Evolutionary conservation across 1,140 invertebrate genomes (phyloP), one percentile per base, ranked within the genome.

Genomic region (Paracyclopina nana): DNA sequence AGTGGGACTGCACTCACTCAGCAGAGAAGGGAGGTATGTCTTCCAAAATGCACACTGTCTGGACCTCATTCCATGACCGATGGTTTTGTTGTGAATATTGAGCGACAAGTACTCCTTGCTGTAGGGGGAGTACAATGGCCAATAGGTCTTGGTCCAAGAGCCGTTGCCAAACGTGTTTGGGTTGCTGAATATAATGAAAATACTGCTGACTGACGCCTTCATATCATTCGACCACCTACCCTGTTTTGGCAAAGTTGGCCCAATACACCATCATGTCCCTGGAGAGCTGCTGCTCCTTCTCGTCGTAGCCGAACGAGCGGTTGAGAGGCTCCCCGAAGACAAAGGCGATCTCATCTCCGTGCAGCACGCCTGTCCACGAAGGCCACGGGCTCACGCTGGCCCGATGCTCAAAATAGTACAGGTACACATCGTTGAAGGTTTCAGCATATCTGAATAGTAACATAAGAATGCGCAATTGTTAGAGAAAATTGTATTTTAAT

Each of bases 11-110:
- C 20, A 38, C 34, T 38, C 9, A 38, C 34, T 20, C 34, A 68
- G 57, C 14, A 74, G 62, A 46, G 86, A 79, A 48, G 90, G 88
- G 62, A 94, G 70, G 63, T 91, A 90, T 60, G 85, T 79, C 63
- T 90, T 84, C 88, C 90, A 95, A 67, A 95, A 95, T 46, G 85
- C 83, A 69, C 90, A 95, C 63, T 92, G 76, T 64, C 83, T 85
- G 52, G 83, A 73, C 53, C 86, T 71, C 5, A 82, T 78, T 14
- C 86, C 90, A 48, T 76, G 72, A 6, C 85, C 85, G 14, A 82
- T 76, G 12, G 74, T 70, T 26, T 76, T 79, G 8, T 72, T 75
- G 63, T 88, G 84, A 1, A 79, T 72, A 54, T 78, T 78, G 44
- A 94, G 66, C 1, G 81, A 81, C 46, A 94, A 69, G 65, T 80